Evolutionary conservation across 2,113 vertebrate genomes (phyloP), one percentile per base, ranked within the genome.

Genomic region (Amblyopsis rosae): DNA sequence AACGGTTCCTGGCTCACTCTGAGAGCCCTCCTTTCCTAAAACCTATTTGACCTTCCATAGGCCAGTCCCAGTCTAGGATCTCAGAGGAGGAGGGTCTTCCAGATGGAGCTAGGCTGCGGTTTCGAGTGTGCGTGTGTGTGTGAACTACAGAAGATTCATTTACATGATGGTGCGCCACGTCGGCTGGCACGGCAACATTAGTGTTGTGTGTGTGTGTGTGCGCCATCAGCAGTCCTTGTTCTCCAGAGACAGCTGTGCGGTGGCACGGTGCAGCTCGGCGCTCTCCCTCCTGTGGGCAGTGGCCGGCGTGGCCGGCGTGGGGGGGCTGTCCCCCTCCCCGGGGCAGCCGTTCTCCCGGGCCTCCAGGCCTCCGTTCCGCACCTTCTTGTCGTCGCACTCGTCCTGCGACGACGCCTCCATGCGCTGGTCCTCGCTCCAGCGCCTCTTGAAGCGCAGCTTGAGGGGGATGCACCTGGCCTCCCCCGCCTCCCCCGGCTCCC

Each of bases 391-490:
- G 9, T 94, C 94, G 0, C 90, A 74, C 74, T 94, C 90, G 49
- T 88, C 92, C 56, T 81, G 88, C 0, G 89, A 59, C 12, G 87
- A 92, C 17, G 93, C 94, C 80, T 96, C 95, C 86, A 95, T 91
- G 62, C 95, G 93, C 91, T 95, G 95, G 88, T 96, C 95, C 90
- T 96, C 95, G 57, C 94, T 96, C 95, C 96, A 96, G 80, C 95
- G 94, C 56, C 95, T 88, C 80, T 96, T 97, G 85, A 96, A 97
- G 53, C 95, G 95, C 77, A 96, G 89, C 67, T 96, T 97, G 11
- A 96, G 91, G 3, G 95, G 96, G 90, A 96, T 95, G 86, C 95
- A 95, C 72, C 94, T 92, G 3, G 90, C 86, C 66, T 87, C 19
- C 46, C 72, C 82, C 0, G 33, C 49, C 41, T 76, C 79, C 83